Evolutionary conservation across 2,888 invertebrate species (phyloP).

Genomic region (Caprella mutica): DNA sequence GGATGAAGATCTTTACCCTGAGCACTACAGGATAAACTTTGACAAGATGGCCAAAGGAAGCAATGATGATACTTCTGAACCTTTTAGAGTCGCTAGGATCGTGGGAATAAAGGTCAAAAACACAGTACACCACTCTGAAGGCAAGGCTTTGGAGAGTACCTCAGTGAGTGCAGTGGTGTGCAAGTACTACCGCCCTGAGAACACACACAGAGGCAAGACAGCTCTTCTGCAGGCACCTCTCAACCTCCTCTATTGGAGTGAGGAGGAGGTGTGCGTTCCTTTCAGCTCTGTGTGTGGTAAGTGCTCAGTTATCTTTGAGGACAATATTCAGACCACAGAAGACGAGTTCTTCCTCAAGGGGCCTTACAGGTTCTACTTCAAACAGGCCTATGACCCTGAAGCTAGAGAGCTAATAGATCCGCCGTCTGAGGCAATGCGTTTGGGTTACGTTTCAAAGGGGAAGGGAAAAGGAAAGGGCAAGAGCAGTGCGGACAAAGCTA

Average conservation of each 20-base stretch:
- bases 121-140: conserved; percentile 8
- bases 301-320: conserved; percentile 55
- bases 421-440: conserved; percentile 48
- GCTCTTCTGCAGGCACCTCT: conserved; percentile 54
- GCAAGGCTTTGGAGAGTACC: conserved; percentile 39
- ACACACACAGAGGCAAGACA: conserved; percentile 51
- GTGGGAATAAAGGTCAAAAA: conserved; percentile 49
- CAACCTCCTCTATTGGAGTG: conserved; percentile 64
- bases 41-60: conserved; percentile 52
- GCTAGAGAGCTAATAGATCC: conserved; percentile 51
- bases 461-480: conserved; percentile 50
- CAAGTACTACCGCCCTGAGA: conserved; percentile 63
- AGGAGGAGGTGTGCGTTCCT: conserved; percentile 51
- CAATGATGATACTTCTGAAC: conserved; percentile 59
- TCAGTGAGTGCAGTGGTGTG: conserved; percentile 55
- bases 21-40: conserved; percentile 64
- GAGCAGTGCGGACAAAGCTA: conserved; percentile 35
- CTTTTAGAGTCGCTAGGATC: conserved; percentile 62
- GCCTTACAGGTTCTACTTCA: conserved; percentile 59
- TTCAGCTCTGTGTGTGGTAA: conserved; percentile 55
- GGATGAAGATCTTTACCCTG: conserved; percentile 65
- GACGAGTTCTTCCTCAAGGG: conserved; percentile 54
- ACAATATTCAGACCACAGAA: conserved; percentile 47
- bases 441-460: conserved; percentile 46
- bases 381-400: conserved; percentile 52